Evolutionary conservation across 2,113 vertebrate genomes (phyloP), one percentile per base, ranked within the genome.

Genomic region (Clarias macrocephalus): DNA sequence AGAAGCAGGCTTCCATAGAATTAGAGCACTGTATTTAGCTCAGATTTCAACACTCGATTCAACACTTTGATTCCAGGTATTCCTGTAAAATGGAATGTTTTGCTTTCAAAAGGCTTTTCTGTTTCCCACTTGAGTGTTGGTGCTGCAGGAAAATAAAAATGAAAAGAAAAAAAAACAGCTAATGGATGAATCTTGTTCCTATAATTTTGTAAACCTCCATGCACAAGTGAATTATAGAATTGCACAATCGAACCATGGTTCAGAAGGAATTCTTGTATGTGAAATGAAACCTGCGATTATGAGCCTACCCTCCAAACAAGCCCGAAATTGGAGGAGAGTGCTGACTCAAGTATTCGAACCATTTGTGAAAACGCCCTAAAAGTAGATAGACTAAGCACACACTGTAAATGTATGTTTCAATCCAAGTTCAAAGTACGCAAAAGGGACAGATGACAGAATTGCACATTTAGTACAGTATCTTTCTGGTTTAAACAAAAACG

Each of bases 351-450:
- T 54, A 16, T 77, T 54, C 11, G 1, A 23, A 77, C 75, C 25
- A 56, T 28, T 56, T 77, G 25, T 77, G 52, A 77, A 77, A 77
- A 77, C 72, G 23, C 72, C 72, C 72, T 48, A 54, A 76, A 54
- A n/a, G 23, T 76, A 76, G 42, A 76, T n/a, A 76, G 23, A 76
- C 73, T 54, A 76, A 76, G 48, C 48, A 76, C 23, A 76, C 73
- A 76, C 25, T 76, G 42, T 75, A 52, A 25, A 3, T 15, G 9
- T 75, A 4, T 73, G 68, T 2, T 75, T 48, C 4, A 54, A n/a
- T 76, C 73, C 52, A 76, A 76, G 48, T 54, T 54, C 48, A 54
- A 76, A 54, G 48, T 76, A 76, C 42, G 16, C 42, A 76, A 54
- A 25, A 52, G 12, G 21, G 21, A 75, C 37, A 37, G 70, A 12